Percentiles rank a stretch among this genome's conserved stretches.
Conservation (phyloP, 2,113 vertebrate species). For the Cryptomyrus ogoouensis region DNA sequence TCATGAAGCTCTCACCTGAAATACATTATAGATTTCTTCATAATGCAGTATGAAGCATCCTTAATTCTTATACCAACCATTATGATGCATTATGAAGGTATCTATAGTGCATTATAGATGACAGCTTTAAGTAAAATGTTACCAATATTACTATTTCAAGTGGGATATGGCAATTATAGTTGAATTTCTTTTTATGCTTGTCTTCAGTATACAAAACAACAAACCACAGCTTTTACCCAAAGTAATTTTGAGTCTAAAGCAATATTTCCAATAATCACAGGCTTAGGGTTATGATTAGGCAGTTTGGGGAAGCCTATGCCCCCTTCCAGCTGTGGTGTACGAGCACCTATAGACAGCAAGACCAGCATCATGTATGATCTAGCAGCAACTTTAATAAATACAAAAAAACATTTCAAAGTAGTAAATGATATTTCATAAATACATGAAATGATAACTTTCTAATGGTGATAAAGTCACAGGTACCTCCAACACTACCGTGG, state of each 20-base stretch:
- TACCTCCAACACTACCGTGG: not conserved
- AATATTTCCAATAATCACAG: not conserved
- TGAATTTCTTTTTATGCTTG: not conserved
- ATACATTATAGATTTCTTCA: too few relatives aligned
- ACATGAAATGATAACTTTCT: not conserved
- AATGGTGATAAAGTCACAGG: not conserved
- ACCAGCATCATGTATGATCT: not conserved
- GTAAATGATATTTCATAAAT: not conserved
- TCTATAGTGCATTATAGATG: not conserved
- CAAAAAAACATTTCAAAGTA: not conserved
- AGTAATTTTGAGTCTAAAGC: not conserved
- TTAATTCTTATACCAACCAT: not conserved
- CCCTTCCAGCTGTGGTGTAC: not conserved
- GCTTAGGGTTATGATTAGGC: not conserved
- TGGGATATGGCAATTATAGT: not conserved
- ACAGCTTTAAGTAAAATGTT: not conserved
- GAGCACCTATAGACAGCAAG: not conserved
- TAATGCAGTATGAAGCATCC: too few relatives aligned
- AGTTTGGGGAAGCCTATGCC: not conserved
- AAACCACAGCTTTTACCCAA: not conserved
- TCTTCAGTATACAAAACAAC: not conserved
- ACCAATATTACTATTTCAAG: not conserved
- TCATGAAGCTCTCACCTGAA: too few relatives aligned
- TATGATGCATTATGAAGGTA: not conserved
- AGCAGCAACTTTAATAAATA: not conserved